phyloP scores from a whole-genome alignment of 2,888 invertebrate species.

The Platycnemis pennipes region DNA sequence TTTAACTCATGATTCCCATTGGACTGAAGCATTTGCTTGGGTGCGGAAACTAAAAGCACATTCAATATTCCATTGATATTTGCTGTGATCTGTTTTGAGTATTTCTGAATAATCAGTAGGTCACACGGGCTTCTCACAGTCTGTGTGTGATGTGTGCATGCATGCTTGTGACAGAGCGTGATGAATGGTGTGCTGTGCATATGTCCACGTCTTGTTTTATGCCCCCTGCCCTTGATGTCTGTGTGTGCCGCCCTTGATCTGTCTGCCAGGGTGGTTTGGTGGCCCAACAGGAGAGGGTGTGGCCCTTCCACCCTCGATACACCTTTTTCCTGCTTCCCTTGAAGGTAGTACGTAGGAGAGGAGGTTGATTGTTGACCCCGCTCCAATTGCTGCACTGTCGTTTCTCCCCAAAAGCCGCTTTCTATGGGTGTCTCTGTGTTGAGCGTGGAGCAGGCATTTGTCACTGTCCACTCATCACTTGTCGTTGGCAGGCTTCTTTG shows the following conservation, averaged over 20 bases:
- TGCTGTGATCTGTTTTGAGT: constrained; percentile 66
- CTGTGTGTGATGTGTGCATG: neutral
- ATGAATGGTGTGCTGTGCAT: neutral
- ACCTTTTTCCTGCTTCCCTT: too few species aligned
- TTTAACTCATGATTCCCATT: constrained; percentile 13
- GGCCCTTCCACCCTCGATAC: too few species aligned
- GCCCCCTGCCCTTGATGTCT: neutral
- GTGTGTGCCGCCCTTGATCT: constrained; percentile 11
- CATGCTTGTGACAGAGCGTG: neutral
- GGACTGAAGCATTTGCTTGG: constrained; percentile 38
- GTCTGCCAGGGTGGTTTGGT: neutral
- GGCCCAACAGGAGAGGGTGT: too few species aligned
- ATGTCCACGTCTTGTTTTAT: neutral
- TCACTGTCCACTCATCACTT: neutral
- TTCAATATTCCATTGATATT: constrained; percentile 26
- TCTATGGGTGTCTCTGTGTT: too few species aligned
- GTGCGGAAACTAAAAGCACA: constrained; percentile 14
- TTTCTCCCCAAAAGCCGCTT: too few species aligned
- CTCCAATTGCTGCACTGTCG: too few species aligned
- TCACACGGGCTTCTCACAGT: neutral
- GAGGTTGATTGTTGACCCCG: too few species aligned
- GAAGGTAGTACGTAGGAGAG: too few species aligned
- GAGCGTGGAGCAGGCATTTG: too few species aligned
- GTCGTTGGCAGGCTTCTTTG: constrained; percentile 17
- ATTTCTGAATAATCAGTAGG: constrained; percentile 16